These are phyloP conservation scores for Sycophaga agraensis DNA, from an alignment of 1,140 invertebrate genomes.

Conservation along the genomic window DNA sequence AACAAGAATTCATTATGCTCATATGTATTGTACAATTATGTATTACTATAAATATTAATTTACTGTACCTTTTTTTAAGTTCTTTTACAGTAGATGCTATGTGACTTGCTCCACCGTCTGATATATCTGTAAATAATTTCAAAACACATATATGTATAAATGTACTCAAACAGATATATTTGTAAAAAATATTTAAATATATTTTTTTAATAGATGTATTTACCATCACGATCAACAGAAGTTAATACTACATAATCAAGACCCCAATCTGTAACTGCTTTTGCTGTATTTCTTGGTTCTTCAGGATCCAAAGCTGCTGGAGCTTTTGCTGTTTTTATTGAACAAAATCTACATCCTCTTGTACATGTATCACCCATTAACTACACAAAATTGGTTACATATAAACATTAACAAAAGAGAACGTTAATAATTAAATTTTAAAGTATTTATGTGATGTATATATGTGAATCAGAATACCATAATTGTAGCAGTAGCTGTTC, in stretches of 20 bases:
- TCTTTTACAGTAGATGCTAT: conserved; percentile 87
- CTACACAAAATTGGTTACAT: conserved; percentile 58
- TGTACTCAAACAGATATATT: conserved; percentile 1
- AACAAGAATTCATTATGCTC: too few relatives aligned
- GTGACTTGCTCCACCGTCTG: conserved; percentile 88
- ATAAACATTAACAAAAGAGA: neutral
- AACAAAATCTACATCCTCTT: conserved; percentile 94
- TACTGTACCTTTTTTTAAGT: conserved; percentile 68
- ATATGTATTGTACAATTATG: too few relatives aligned
- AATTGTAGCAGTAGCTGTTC: conserved; percentile 85
- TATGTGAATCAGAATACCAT: too few relatives aligned
- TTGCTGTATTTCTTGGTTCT: conserved; percentile 92
- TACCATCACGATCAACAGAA: conserved; percentile 95
- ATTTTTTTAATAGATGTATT: conserved; percentile 15
- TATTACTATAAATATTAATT: too few relatives aligned
- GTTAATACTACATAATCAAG: conserved; percentile 97
- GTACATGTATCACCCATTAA: conserved; percentile 92
- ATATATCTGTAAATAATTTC: conserved; percentile 68
- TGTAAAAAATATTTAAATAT: neutral
- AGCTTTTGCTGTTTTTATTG: conserved; percentile 92
- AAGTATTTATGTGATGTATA: neutral
- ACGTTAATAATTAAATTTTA: neutral
- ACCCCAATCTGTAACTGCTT: conserved; percentile 90
- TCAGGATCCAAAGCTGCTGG: conserved; percentile 88
- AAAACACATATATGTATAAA: conserved; percentile 21